These are phyloP conservation scores for Actinopyga echinites DNA, from an alignment of 53 echinoderm and acorn worm species.

Conservation along the genomic window DNA sequence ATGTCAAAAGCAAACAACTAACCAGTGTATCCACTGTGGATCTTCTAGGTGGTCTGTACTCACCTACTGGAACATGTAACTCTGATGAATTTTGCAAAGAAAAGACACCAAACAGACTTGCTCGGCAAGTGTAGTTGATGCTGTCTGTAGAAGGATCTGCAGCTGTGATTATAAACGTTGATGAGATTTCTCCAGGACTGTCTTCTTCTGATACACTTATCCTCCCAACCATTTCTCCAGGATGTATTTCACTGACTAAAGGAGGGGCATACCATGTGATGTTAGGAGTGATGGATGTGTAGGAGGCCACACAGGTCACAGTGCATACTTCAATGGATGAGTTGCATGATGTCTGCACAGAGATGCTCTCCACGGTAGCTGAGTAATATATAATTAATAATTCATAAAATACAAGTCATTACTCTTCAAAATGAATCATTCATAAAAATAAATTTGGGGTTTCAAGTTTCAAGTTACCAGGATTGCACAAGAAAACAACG, in stretches of 20 bases:
- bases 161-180: too few relatives aligned
- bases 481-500: too few relatives aligned
- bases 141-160: too few relatives aligned
- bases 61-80: neutral
- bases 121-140: neutral
- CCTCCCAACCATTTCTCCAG: neutral
- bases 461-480: too few relatives aligned
- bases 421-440: too few relatives aligned
- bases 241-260: neutral
- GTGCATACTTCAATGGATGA: neutral
- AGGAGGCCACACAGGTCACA: neutral
- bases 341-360: neutral
- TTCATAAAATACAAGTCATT: too few relatives aligned
- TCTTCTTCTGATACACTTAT: too few relatives aligned
- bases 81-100: neutral
- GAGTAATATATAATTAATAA: too few relatives aligned
- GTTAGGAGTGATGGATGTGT: neutral
- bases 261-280: constrained; percentile 4
- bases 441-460: too few relatives aligned
- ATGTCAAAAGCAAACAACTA: too few relatives aligned
- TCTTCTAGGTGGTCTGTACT: neutral
- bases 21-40: too few relatives aligned
- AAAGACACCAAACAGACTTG: neutral
- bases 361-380: neutral
- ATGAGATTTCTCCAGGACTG: too few relatives aligned